Conservation (phyloP, 2,888 invertebrate species). For the Spodoptera exigua region DNA sequence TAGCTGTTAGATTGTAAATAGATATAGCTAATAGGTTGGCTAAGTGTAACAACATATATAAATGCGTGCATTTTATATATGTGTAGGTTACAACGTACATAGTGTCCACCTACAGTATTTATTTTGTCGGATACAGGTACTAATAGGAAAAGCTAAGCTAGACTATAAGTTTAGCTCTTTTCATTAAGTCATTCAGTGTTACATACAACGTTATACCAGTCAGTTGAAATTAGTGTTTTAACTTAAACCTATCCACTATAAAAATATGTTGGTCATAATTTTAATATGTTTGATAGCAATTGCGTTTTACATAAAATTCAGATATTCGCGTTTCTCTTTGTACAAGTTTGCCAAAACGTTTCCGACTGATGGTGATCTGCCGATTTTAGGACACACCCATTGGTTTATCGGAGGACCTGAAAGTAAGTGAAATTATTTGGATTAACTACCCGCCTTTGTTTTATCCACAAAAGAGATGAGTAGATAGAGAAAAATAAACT, state of each 20-base stretch:
- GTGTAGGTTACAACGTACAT: too few species aligned
- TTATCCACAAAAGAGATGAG: too few species aligned
- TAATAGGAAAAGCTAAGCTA: too few species aligned
- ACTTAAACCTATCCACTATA: background rate
- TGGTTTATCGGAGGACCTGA: conserved; percentile 81
- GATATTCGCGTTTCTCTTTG: conserved; percentile 67
- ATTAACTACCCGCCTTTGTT: too few species aligned
- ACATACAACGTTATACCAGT: conserved; percentile 9
- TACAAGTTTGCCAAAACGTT: conserved; percentile 71
- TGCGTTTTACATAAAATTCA: conserved; percentile 71
- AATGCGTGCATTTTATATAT: too few species aligned
- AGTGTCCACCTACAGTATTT: too few species aligned
- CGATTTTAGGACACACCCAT: conserved; percentile 77
- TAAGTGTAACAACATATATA: too few species aligned
- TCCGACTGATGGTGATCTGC: conserved; percentile 68
- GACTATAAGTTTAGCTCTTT: conserved; percentile 6
- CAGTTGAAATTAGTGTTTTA: conserved; percentile 11
- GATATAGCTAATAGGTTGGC: too few species aligned
- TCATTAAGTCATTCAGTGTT: conserved; percentile 27
- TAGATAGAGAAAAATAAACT: too few species aligned
- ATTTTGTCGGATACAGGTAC: too few species aligned
- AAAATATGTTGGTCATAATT: conserved; percentile 69
- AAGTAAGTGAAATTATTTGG: conserved; percentile 65
- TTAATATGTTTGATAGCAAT: conserved; percentile 63
- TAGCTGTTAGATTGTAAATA: too few species aligned